Percentiles rank a stretch among this genome's conserved stretches.
Evolutionary conservation across 1,140 invertebrate species (phyloP).

Genomic region (Pseudomyrmex cubaensis): DNA sequence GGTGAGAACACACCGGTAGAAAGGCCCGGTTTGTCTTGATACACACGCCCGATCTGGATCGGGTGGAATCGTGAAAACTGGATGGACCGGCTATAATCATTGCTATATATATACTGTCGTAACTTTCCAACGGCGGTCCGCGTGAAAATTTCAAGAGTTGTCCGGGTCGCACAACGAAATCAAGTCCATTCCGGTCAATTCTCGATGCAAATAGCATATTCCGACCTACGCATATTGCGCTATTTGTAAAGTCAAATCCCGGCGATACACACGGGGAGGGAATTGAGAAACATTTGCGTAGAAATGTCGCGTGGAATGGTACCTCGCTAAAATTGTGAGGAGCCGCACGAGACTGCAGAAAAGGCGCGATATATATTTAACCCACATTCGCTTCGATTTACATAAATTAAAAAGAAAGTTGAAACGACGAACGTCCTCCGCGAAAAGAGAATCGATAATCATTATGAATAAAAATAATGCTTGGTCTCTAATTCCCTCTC

Average conservation of each 20-base stretch:
- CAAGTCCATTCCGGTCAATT: background rate
- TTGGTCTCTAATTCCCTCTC: background rate
- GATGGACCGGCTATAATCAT: slow-evolving; percentile 70
- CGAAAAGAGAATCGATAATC: slow-evolving; percentile 7
- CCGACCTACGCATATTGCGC: background rate
- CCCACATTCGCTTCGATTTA: slow-evolving; percentile 37
- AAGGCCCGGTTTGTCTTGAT: slow-evolving; percentile 53
- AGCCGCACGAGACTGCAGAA: background rate
- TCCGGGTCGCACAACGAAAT: slow-evolving; percentile 15
- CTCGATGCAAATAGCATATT: background rate
- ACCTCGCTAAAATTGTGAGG: background rate
- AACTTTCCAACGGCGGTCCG: slow-evolving; percentile 67
- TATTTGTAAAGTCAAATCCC: background rate
- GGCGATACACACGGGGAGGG: background rate
- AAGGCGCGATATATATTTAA: background rate
- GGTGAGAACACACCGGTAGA: slow-evolving; percentile 9
- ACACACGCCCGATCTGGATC: slow-evolving; percentile 56
- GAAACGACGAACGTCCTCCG: background rate
- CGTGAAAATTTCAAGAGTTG: slow-evolving; percentile 60
- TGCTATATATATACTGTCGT: slow-evolving; percentile 15
- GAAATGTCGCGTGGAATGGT: background rate
- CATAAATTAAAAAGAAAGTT: slow-evolving; percentile 47
- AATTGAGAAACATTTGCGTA: background rate
- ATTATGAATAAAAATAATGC: background rate
- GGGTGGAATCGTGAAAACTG: slow-evolving; percentile 71